A percentile compares a stretch with the other conserved stretches of the same genome.
These are phyloP conservation scores for Myiothlypis chrysogaster DNA, from an alignment of 2,797 vertebrate genomes.

Conservation along the genomic window DNA sequence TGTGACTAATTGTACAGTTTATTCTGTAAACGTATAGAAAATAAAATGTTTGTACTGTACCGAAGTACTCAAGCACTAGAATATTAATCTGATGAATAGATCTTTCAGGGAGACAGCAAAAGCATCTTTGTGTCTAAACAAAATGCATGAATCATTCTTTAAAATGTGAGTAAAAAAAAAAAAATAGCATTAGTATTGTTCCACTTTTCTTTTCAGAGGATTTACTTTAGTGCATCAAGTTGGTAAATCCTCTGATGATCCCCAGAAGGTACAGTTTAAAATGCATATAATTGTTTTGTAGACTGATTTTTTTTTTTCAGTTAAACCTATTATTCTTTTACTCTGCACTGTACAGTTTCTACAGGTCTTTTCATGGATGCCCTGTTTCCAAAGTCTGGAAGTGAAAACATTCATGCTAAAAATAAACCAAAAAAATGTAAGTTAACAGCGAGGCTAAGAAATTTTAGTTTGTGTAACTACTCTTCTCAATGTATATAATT, in stretches of 20 bases:
- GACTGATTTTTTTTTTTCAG: neutral
- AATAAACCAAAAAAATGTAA: neutral
- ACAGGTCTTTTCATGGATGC: neutral
- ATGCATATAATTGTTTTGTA: neutral
- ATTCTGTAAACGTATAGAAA: neutral
- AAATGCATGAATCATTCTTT: neutral
- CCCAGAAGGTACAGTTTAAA: neutral
- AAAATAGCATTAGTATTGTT: neutral
- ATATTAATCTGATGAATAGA: neutral
- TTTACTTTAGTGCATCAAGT: neutral
- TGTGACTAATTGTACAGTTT: neutral
- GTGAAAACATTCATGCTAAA: neutral
- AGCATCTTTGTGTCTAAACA: neutral
- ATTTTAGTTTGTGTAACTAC: neutral
- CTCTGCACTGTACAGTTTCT: neutral
- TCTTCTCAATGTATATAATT: neutral
- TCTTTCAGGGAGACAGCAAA: neutral
- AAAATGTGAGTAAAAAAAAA: neutral
- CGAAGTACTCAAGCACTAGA: neutral
- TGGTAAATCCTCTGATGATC: neutral
- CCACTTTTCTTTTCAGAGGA: neutral
- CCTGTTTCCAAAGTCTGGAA: neutral
- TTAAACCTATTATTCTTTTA: neutral
- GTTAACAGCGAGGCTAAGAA: neutral
- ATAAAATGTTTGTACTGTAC: neutral